Evolutionary conservation across 2,797 vertebrate genomes (phyloP), one percentile per base, ranked within the genome.

Genomic region (Sardinella longiceps): DNA sequence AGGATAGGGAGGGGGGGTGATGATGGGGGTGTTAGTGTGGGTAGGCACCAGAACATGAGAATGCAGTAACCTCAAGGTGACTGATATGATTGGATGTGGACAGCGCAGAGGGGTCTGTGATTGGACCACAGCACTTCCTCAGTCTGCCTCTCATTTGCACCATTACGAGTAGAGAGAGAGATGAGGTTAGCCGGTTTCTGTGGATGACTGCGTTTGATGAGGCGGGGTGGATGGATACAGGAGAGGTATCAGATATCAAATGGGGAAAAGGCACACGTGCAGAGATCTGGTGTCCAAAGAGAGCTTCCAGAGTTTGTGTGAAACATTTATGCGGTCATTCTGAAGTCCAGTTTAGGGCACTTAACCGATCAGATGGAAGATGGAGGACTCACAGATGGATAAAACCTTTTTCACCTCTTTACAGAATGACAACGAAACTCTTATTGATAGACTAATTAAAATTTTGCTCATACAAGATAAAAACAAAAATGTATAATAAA

Each of bases 251-350:
- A 43, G 37, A 20, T 39, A 20, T 4, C 33, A 77, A 39, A 70
- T 37, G 30, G 12, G 30, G 66, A 70, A 70, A 70, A 77, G 70
- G 70, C 70, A 77, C 70, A 14, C 37, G 7, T 77, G n/a, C 56
- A 11, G 56, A 60, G 56, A 60, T 60, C 56, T 37, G 20, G 30
- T 74, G 66, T 74, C 5, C 18, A 56, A 23, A 37, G 37, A 77
- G 23, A 30, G 30, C 11, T 33, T 70, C 10, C 63, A 70, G 28
- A 33, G 11, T 66, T 2, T 0, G 25, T 30, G n/a, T 66, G 12
- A 66, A 66, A 66, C 66, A 70, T 70, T 70, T 37, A 74, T 74
- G 60, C 25, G 7, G 7, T 70, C 2, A 33, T 18, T 39, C 33
- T 74, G 3, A 39, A 74, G 12, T 77, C 70, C 70, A 77, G 70